These are phyloP conservation scores for Campylorhamphus procurvoides DNA, from an alignment of 2,113 vertebrate genomes.

Conservation along the genomic window DNA sequence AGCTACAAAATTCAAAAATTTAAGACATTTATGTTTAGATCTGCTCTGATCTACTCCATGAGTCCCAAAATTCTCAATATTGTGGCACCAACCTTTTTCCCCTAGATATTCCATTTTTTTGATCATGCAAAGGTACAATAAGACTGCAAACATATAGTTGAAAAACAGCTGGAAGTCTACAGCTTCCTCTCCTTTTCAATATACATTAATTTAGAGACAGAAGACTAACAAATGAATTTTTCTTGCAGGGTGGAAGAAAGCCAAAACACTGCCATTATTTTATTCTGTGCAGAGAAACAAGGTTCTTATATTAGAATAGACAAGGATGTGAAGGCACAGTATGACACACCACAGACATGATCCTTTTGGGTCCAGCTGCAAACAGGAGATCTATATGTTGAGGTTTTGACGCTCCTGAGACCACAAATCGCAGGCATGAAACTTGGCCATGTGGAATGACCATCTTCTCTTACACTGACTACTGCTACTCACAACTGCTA, in stretches of 20 bases:
- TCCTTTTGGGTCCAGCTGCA: not conserved
- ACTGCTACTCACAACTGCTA: not conserved
- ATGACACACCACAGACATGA: not conserved
- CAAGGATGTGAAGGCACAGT: not conserved
- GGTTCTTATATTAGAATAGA: not conserved
- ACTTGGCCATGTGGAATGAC: not conserved
- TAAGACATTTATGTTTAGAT: not conserved
- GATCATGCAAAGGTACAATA: not conserved
- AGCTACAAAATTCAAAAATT: not conserved
- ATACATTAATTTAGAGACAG: not conserved
- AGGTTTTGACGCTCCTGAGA: not conserved
- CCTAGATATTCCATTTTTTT: not conserved
- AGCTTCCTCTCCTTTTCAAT: not conserved
- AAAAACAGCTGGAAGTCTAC: not conserved
- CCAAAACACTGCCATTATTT: not conserved
- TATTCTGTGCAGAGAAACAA: not conserved
- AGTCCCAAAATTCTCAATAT: not conserved
- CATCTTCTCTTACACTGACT: not conserved
- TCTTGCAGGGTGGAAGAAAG: not conserved
- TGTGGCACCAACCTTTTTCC: not conserved
- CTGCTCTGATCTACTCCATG: not conserved
- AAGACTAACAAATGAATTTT: not conserved
- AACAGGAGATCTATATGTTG: not conserved
- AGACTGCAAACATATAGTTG: not conserved
- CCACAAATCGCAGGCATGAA: not conserved